These are phyloP conservation scores for Thumatha senex DNA, from an alignment of 2,888 invertebrate genomes.

Conservation along the genomic window DNA sequence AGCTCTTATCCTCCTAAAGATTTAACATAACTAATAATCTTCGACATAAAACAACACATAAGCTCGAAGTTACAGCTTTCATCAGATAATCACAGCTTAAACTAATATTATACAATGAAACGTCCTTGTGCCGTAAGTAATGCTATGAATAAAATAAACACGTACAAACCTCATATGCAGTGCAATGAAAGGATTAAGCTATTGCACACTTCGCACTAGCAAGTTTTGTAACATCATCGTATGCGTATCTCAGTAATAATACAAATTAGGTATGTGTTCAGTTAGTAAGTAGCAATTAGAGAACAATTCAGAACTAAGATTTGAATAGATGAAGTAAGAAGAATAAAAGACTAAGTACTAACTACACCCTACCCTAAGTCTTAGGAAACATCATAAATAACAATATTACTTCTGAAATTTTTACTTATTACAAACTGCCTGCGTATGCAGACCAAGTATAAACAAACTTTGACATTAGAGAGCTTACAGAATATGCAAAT, in stretches of 20 bases:
- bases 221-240: slow-evolving; percentile 7
- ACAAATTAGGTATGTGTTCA: too few relatives aligned
- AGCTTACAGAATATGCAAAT: slow-evolving; percentile 31
- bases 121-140: slow-evolving; percentile 50
- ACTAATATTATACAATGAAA: slow-evolving; percentile 47
- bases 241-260: too few relatives aligned
- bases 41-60: slow-evolving; percentile 5
- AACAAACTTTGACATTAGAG: slow-evolving; percentile 10
- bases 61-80: slow-evolving; percentile 3
- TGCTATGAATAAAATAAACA: slow-evolving; percentile 49
- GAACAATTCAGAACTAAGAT: too few relatives aligned
- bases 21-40: slow-evolving; percentile 3
- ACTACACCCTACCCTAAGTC: too few relatives aligned
- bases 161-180: slow-evolving; percentile 36
- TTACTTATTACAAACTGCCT: too few relatives aligned
- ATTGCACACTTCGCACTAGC: slow-evolving; percentile 25
- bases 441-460: slow-evolving; percentile 5
- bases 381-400: too few relatives aligned
- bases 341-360: too few relatives aligned
- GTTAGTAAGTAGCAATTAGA: background rate
- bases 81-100: slow-evolving; percentile 38
- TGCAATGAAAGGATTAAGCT: slow-evolving; percentile 21
- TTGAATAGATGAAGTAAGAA: too few relatives aligned
- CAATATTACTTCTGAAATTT: too few relatives aligned
- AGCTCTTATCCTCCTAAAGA: background rate